A percentile compares a stretch with the other conserved stretches of the same genome.
phyloP scores from a whole-genome alignment of 2,888 invertebrate species.

The Sinotaia quadrata region DNA sequence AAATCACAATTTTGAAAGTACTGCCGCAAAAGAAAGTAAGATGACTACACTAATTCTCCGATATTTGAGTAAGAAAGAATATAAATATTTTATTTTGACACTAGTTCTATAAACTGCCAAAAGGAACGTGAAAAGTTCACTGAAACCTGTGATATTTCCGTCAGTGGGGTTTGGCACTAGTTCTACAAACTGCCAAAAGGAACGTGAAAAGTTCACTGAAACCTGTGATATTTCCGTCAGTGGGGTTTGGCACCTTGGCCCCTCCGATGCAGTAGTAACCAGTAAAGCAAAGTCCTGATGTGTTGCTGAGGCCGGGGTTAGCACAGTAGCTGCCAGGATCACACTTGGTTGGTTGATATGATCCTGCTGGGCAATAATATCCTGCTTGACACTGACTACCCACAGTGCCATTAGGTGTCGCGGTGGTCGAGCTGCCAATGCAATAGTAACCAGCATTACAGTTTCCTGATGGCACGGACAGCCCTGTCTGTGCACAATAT shows the following conservation, averaged over 20 bases:
- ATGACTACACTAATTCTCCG: too few relatives aligned
- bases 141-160: constrained; percentile 64
- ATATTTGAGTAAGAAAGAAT: too few relatives aligned
- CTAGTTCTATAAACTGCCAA: too few relatives aligned
- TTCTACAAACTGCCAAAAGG: too few relatives aligned
- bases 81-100: too few relatives aligned
- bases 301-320: constrained; percentile 52
- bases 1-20: too few relatives aligned
- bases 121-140: too few relatives aligned
- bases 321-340: constrained; percentile 63
- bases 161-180: too few relatives aligned
- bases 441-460: constrained; percentile 78
- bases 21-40: too few relatives aligned
- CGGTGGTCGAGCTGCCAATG: constrained; percentile 90
- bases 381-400: constrained; percentile 58
- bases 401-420: constrained; percentile 74
- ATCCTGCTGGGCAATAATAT: constrained; percentile 64
- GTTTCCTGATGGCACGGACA: constrained; percentile 54
- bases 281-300: constrained; percentile 59
- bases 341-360: constrained; percentile 43
- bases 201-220: too few relatives aligned
- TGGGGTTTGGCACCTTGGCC: constrained; percentile 60
- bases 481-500: constrained; percentile 59
- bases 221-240: constrained; percentile 65
- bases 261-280: constrained; percentile 63